Conservation (phyloP, 2,888 invertebrate genomes). For the Tuberolachnus salignus region DNA sequence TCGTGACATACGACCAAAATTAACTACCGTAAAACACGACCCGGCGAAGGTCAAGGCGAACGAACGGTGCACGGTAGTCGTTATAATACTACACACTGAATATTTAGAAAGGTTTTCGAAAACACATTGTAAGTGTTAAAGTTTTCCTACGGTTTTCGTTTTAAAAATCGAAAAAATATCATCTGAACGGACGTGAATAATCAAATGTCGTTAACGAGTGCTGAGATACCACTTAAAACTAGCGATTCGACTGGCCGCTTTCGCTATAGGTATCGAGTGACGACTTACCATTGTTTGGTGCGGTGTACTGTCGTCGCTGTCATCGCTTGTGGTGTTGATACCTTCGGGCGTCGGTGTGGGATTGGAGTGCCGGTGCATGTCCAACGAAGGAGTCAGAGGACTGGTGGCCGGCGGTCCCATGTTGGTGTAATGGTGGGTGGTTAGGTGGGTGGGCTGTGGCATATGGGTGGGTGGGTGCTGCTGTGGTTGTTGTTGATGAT, state of each 20-base stretch:
- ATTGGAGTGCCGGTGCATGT: conserved; percentile 56
- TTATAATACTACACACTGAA: neutral
- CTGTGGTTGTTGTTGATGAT: conserved; percentile 62
- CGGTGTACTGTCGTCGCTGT: conserved; percentile 82
- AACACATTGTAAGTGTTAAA: too few species aligned
- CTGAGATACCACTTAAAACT: too few species aligned
- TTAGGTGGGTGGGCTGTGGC: conserved; percentile 47
- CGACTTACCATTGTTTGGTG: conserved; percentile 69
- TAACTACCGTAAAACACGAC: neutral
- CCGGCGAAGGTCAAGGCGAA: neutral
- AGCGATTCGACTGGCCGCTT: too few species aligned
- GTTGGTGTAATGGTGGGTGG: conserved; percentile 60
- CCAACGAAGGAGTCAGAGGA: conserved; percentile 58
- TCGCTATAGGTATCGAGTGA: too few species aligned
- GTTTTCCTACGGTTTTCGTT: too few species aligned
- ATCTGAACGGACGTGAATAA: too few species aligned
- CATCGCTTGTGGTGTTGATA: conserved; percentile 76
- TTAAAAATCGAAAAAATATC: too few species aligned
- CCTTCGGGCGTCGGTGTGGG: conserved; percentile 57
- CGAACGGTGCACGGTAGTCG: neutral
- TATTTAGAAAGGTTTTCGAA: neutral
- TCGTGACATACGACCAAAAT: neutral
- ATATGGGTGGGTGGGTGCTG: conserved; percentile 64
- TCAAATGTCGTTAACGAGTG: too few species aligned
- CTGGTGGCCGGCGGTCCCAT: conserved; percentile 60